Evolutionary conservation across 2,113 vertebrate species (phyloP), one percentile per base, ranked within the genome.

Genomic region (Danionella cerebrum): DNA sequence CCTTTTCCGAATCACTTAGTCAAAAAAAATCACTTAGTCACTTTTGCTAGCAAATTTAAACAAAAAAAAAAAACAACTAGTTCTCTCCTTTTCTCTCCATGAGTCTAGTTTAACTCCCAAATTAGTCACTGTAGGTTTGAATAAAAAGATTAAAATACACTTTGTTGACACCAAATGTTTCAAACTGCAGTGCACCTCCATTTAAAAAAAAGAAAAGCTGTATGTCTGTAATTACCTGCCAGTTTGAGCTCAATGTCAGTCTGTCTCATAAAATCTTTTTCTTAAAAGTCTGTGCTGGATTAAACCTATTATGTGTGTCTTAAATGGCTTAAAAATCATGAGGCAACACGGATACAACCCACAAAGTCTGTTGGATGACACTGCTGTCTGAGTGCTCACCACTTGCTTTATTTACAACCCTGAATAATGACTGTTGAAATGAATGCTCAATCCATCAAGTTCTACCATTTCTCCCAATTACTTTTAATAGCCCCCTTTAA

Each of bases 281-380:
- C n/a, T n/a, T 45, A 58, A 59, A 42, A 60, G 38, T 10, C 29
- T 58, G 52, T 68, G n/a, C 35, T 58, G 53, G 41, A 68, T 68
- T 68, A 68, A 48, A 58, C 52, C 53, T 47, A 58, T 58, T 54
- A 68, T 68, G 51, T 68, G 6, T 6, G 44, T 68, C 27, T 68
- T 58, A 57, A 68, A 68, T 31, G 33, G 53, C 53, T 33, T 33
- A 68, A 68, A 68, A 57, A 52, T 36, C 7, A 36, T 33, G 33
- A 57, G 54, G n/a, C 31, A 48, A 27, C 41, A 58, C 52, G 6
- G 39, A 44, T 48, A 47, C 22, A 22, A 52, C 47, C 47, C n/a
- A 36, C 6, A 53, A 50, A 67, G 11, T 25, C 57, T 45, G 39
- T 7, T 3, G 39, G 39, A 60, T 6, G 25, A 6, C 11, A 21